Evolutionary conservation across 92 coral and sea anemone species (phyloP), one percentile per base, ranked within the genome.

Genomic region (Zoanthus gigantus): DNA sequence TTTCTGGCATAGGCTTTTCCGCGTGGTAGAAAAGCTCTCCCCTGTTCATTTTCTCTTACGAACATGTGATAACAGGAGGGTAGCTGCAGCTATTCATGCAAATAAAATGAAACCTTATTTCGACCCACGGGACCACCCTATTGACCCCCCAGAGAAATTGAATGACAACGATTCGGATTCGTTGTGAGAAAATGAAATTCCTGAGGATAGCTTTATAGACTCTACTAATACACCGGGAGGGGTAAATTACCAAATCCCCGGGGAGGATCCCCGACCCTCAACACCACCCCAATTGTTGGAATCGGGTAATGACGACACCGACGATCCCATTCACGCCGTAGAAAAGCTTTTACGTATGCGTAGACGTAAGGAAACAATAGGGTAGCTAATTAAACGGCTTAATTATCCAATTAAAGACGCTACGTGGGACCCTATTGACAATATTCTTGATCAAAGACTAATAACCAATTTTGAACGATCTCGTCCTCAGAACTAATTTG

Each of bases 31-130:
- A 14, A 53, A 79, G n/a, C 81, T 91, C 0, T 74, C 84, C 2
- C 88, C 91, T 0, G 88, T 83, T 0, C 77, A 87, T 29, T 91
- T 72, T 42, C 34, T 76, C 0, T 60, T 92, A 71, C 82, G 95
- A 9, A 92, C 92, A 29, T 82, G 91, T 37, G 92, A 85, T 6
- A 92, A 92, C 47, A 54, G 91, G n/a, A 90, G 89, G 9, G 73
- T 92, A 6, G 74, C 91, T 0, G 87, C 93, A 10, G 83, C 82
- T 0, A 89, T 89, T 60, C 92, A 88, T 53, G 90, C 92, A 6
- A 89, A 88, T 76, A 57, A 93, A 15, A 57, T 92, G 45, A 92
- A 92, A 54, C 82, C 84, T 8, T 91, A 82, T 67, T 85, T 47
- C 13, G 94, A 88, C 68, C 92, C 92, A 8, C 77, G 31, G 16